Evolutionary conservation across 2,888 invertebrate species (phyloP).

Genomic region (Acleris sparsana): DNA sequence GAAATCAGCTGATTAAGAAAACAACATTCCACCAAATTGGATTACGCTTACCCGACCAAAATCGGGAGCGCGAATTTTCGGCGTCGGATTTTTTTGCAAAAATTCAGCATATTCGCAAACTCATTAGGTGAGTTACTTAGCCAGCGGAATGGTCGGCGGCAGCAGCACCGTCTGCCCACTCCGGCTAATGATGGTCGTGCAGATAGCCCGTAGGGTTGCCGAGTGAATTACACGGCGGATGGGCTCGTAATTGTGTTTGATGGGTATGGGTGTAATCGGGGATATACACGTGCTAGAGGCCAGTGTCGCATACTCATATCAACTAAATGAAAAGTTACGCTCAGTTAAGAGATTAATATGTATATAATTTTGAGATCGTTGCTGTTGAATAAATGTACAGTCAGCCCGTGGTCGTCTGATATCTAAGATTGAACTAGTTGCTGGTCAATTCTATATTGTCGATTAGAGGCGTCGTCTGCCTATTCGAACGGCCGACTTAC

Average conservation of each 20-base stretch:
- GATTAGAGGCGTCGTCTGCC: too few relatives aligned
- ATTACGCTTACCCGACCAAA: constrained; percentile 24
- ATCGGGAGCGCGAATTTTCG: constrained; percentile 8
- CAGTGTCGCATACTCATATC: too few relatives aligned
- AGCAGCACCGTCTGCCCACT: constrained; percentile 60
- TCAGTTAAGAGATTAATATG: too few relatives aligned
- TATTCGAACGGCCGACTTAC: too few relatives aligned
- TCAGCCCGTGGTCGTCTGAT: too few relatives aligned
- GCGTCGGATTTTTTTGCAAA: constrained; percentile 26
- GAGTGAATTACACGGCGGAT: constrained; percentile 19
- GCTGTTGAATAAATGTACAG: too few relatives aligned
- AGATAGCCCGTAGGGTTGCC: constrained; percentile 68
- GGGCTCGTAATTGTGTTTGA: constrained; percentile 12
- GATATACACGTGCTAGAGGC: too few relatives aligned
- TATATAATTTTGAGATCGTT: too few relatives aligned
- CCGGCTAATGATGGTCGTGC: constrained; percentile 70
- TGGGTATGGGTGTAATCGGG: neutral
- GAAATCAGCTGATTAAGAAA: constrained; percentile 26
- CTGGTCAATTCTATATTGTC: too few relatives aligned
- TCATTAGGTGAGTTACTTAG: constrained; percentile 52
- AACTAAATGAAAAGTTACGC: too few relatives aligned
- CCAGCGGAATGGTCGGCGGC: constrained; percentile 62
- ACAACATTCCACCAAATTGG: constrained; percentile 34
- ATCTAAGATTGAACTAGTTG: too few relatives aligned
- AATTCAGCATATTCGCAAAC: constrained; percentile 43